These are phyloP conservation scores for Folsomia manolachei DNA, from an alignment of 2,888 invertebrate species.

Conservation along the genomic window DNA sequence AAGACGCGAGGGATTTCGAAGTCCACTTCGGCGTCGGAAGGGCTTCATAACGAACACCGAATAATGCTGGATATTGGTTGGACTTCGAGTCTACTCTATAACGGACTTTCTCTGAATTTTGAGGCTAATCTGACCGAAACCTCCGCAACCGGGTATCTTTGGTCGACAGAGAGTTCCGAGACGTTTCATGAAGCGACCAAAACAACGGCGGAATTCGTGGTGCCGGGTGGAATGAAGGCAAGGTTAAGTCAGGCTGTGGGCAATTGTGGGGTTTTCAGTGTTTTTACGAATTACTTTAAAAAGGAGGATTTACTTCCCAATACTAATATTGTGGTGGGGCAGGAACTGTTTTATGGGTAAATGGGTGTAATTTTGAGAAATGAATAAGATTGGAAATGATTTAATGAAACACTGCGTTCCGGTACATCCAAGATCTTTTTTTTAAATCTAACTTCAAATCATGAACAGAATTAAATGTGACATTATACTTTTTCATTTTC, in stretches of 20 bases:
- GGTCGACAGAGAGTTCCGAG: slow-evolving; percentile 19
- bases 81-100: background rate
- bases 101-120: slow-evolving; percentile 19
- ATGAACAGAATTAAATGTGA: too few relatives aligned
- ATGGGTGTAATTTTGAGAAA: too few relatives aligned
- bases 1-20: slow-evolving; percentile 12
- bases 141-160: slow-evolving; percentile 2
- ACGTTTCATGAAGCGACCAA: slow-evolving; percentile 21
- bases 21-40: background rate
- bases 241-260: slow-evolving; percentile 23
- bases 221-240: slow-evolving; percentile 17
- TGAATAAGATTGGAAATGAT: too few relatives aligned
- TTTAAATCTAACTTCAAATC: too few relatives aligned
- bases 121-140: slow-evolving; percentile 8
- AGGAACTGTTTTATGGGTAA: background rate
- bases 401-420: too few relatives aligned
- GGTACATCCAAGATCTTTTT: too few relatives aligned
- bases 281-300: slow-evolving; percentile 16
- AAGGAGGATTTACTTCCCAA: slow-evolving; percentile 16
- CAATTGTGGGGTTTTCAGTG: slow-evolving; percentile 17
- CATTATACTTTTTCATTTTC: too few relatives aligned
- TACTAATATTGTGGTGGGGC: slow-evolving; percentile 6
- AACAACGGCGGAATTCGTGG: slow-evolving; percentile 8
- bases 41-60: background rate
- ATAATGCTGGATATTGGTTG: slow-evolving; percentile 13